phyloP scores from a whole-genome alignment of 2,888 invertebrate species.

The Petrolisthes manimaculis region DNA sequence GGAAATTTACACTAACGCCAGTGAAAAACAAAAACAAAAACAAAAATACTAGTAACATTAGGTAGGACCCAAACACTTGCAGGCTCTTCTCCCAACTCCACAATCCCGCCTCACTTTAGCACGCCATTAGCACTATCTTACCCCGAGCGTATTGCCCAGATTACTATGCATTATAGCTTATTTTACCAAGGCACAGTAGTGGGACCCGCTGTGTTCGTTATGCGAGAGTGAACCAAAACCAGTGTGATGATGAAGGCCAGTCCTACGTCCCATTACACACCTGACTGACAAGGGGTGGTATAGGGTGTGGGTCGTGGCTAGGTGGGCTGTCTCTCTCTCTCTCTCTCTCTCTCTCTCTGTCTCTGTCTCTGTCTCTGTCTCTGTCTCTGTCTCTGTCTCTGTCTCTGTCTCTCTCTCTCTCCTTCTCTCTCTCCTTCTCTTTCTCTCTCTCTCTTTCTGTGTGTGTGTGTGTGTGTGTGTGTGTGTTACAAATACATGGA shows the following conservation, averaged over 20 bases:
- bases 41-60: no score
- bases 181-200: background rate
- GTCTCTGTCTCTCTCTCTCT: background rate
- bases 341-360: conserved; percentile 11
- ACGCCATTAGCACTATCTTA: background rate
- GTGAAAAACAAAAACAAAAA: no score
- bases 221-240: no score
- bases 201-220: no score
- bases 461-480: no score
- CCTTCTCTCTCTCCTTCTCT: background rate
- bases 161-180: background rate
- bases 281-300: no score
- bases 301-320: background rate
- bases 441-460: background rate
- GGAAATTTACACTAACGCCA: no score
- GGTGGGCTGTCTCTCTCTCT: background rate
- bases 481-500: no score
- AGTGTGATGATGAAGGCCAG: no score
- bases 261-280: no score
- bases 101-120: background rate
- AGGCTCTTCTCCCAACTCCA: no score
- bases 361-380: background rate
- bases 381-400: background rate
- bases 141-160: background rate
- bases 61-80: no score